Conservation (phyloP, 2,113 vertebrate genomes). For the Anoplopoma fimbria region DNA sequence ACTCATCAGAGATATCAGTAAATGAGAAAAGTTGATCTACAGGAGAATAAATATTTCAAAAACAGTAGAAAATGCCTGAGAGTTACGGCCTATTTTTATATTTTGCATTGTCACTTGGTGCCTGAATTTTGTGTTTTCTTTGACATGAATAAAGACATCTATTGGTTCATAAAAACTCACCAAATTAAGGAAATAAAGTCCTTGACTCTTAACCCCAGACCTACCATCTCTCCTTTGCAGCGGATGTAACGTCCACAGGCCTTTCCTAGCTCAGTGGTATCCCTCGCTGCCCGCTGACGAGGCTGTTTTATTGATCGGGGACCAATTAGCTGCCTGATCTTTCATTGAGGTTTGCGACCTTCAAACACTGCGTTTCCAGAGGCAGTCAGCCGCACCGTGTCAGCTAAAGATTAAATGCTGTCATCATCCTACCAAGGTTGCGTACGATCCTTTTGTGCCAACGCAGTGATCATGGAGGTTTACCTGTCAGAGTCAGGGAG, state of each 20-base stretch:
- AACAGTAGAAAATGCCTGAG: too few relatives aligned
- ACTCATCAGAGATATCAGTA: too few relatives aligned
- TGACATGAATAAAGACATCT: too few relatives aligned
- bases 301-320: slow-evolving; percentile 24
- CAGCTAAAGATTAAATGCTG: slow-evolving; percentile 30
- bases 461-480: background rate
- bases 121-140: too few relatives aligned
- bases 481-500: background rate
- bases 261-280: background rate
- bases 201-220: too few relatives aligned
- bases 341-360: slow-evolving; percentile 22
- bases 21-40: too few relatives aligned
- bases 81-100: too few relatives aligned
- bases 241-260: background rate
- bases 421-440: slow-evolving; percentile 26
- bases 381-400: background rate
- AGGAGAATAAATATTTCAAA: too few relatives aligned
- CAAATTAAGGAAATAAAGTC: too few relatives aligned
- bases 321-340: slow-evolving; percentile 33
- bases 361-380: background rate
- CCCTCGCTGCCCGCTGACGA: background rate
- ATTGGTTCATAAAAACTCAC: too few relatives aligned
- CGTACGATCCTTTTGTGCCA: slow-evolving; percentile 3
- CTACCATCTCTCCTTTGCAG: background rate
- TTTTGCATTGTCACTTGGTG: too few relatives aligned